A percentile compares a stretch with the other conserved stretches of the same genome.
Conservation (phyloP, 2,888 invertebrate species). For the Drosophila diplacantha region DNA sequence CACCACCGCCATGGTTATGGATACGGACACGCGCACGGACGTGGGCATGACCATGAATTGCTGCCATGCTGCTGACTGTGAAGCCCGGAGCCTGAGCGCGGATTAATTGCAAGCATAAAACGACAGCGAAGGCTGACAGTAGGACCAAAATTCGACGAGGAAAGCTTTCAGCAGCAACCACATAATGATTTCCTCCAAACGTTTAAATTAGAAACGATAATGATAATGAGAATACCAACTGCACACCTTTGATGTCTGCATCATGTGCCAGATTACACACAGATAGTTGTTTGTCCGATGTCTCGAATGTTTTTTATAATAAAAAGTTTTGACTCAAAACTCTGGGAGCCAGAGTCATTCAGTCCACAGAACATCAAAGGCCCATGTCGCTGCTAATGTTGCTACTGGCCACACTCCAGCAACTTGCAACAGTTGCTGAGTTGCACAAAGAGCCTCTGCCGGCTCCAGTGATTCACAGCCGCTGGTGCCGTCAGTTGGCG, state of each 20-base stretch:
- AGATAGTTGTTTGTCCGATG: neutral
- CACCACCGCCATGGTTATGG: constrained; percentile 9
- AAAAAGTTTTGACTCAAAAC: neutral
- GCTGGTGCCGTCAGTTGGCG: constrained; percentile 18
- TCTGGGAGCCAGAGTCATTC: neutral
- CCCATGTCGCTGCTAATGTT: constrained; percentile 15
- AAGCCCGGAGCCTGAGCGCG: constrained; percentile 13
- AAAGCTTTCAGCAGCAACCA: neutral
- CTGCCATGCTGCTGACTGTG: no score
- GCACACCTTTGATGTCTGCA: neutral
- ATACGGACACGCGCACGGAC: constrained; percentile 2
- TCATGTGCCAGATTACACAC: neutral
- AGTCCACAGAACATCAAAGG: neutral
- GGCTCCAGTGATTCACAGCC: constrained; percentile 15
- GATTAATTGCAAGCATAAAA: constrained; percentile 30
- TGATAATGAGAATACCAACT: neutral
- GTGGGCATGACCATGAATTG: constrained; percentile 17
- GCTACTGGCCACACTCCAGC: constrained; percentile 60
- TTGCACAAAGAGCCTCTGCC: constrained; percentile 52
- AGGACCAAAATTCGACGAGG: neutral
- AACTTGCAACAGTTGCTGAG: constrained; percentile 44
- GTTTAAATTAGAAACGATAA: neutral
- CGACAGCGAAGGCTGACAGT: constrained; percentile 6
- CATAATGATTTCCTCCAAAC: neutral
- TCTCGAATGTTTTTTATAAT: neutral